phyloP scores from a whole-genome alignment of 37 sponge, comb jelly and placozoan genomes.

The Cladorhizidae sp. region DNA sequence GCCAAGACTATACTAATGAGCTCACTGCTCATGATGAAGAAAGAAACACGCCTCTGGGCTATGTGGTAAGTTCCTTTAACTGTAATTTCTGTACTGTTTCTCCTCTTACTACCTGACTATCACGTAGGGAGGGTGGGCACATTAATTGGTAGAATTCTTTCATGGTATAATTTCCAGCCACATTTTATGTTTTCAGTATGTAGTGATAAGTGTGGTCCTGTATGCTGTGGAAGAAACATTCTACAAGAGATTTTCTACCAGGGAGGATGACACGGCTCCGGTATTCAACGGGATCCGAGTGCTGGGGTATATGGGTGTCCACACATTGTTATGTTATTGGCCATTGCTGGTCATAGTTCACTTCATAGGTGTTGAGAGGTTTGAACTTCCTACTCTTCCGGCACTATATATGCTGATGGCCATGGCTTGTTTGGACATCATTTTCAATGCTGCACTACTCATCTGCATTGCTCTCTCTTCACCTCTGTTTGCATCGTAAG shows the following conservation, averaged over 20 bases:
- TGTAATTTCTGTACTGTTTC: too few relatives aligned
- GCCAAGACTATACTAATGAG: neutral
- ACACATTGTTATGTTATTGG: conserved; percentile 68
- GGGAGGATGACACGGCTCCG: conserved; percentile 59
- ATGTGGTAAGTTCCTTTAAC: conserved; percentile 6
- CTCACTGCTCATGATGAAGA: neutral
- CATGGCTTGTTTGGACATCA: conserved; percentile 39
- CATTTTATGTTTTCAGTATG: neutral
- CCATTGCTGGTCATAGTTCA: conserved; percentile 29
- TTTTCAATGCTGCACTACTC: conserved; percentile 43
- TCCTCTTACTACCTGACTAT: too few relatives aligned
- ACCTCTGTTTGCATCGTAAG: conserved; percentile 77
- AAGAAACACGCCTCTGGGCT: conserved; percentile 28
- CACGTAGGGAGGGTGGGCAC: too few relatives aligned
- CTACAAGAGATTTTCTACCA: conserved; percentile 66
- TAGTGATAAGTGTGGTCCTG: neutral
- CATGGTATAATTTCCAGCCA: too few relatives aligned
- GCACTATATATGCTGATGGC: conserved; percentile 26
- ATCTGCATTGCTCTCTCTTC: conserved; percentile 66
- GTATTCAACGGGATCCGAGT: conserved; percentile 59
- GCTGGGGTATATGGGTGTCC: conserved; percentile 77
- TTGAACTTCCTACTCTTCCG: conserved; percentile 38
- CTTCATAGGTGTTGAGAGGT: conserved; percentile 29
- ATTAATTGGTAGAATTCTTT: too few relatives aligned
- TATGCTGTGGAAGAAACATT: conserved; percentile 52